phyloP scores from a whole-genome alignment of 1,140 invertebrate species.

The Scaptodrosophila lebanonensis region DNA sequence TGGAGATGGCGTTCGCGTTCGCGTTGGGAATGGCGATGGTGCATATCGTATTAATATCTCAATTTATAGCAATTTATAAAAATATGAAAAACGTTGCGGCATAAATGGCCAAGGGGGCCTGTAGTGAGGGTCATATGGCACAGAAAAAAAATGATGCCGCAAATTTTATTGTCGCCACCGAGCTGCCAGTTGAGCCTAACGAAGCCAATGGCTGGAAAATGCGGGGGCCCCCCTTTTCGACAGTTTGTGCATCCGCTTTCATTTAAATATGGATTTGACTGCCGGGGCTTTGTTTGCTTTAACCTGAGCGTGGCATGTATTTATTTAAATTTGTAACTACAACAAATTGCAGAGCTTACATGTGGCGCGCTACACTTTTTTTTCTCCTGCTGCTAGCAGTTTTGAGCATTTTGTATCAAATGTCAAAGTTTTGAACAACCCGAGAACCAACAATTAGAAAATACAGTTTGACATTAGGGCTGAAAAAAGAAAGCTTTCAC shows the following conservation, averaged over 20 bases:
- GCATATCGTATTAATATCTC: constrained; percentile 72
- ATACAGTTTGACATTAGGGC: no score
- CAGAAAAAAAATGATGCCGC: constrained; percentile 24
- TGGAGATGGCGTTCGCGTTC: no score
- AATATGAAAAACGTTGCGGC: constrained; percentile 64
- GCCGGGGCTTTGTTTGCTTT: constrained; percentile 16
- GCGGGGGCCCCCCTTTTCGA: constrained; percentile 10
- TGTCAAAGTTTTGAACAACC: no score
- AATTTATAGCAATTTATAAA: constrained; percentile 75
- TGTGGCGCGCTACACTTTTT: no score
- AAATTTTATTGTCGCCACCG: constrained; percentile 36
- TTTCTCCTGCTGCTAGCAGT: no score
- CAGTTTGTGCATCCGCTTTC: constrained; percentile 8
- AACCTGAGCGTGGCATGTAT: no score
- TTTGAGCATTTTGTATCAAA: no score
- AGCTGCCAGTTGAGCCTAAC: constrained; percentile 28
- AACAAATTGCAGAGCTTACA: constrained; percentile 10
- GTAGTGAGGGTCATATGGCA: constrained; percentile 13
- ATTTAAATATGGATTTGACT: constrained; percentile 35
- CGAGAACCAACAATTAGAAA: no score
- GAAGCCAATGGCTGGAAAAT: constrained; percentile 55
- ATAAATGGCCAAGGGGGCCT: constrained; percentile 4
- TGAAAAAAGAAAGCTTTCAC: no score
- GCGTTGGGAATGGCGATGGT: no score
- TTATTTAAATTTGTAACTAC: constrained; percentile 14